Percentiles rank a stretch among this genome's conserved stretches.
Conservation (phyloP, 2,888 invertebrate genomes). For the Chaetoderma sp. region DNA sequence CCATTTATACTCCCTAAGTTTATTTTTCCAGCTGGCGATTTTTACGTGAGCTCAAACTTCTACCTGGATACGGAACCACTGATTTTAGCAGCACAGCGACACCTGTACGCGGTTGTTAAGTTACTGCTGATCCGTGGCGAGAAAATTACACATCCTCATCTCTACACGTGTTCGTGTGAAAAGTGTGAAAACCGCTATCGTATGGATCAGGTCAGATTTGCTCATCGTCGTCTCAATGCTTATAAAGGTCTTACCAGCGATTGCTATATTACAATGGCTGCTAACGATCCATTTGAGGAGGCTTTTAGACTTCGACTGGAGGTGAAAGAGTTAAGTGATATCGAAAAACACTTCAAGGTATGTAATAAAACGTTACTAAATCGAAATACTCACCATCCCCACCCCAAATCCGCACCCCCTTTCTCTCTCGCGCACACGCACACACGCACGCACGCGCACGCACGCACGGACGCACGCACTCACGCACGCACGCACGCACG, state of each 20-base stretch:
- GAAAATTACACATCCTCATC: slow-evolving; percentile 63
- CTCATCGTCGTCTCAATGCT: slow-evolving; percentile 41
- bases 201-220: slow-evolving; percentile 42
- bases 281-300: slow-evolving; percentile 44
- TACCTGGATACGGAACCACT: slow-evolving; percentile 39
- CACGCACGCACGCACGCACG: too few relatives aligned
- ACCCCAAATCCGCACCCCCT: not conserved
- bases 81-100: slow-evolving; percentile 39
- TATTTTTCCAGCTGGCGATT: not conserved
- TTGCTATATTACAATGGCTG: slow-evolving; percentile 43
- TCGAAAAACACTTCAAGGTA: slow-evolving; percentile 47
- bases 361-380: not conserved
- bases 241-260: slow-evolving; percentile 44
- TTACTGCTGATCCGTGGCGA: slow-evolving; percentile 43
- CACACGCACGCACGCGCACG: too few relatives aligned
- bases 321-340: slow-evolving; percentile 35
- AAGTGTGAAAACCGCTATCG: slow-evolving; percentile 32
- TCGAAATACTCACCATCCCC: not conserved
- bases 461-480: too few relatives aligned
- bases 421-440: too few relatives aligned
- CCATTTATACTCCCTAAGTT: too few relatives aligned
- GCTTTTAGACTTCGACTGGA: slow-evolving; percentile 42
- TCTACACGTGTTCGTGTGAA: slow-evolving; percentile 42
- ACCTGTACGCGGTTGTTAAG: slow-evolving; percentile 36
- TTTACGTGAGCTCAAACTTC: slow-evolving; percentile 27